These are phyloP conservation scores for Chaetoderma sp. DNA, from an alignment of 2,888 invertebrate genomes.

Conservation along the genomic window DNA sequence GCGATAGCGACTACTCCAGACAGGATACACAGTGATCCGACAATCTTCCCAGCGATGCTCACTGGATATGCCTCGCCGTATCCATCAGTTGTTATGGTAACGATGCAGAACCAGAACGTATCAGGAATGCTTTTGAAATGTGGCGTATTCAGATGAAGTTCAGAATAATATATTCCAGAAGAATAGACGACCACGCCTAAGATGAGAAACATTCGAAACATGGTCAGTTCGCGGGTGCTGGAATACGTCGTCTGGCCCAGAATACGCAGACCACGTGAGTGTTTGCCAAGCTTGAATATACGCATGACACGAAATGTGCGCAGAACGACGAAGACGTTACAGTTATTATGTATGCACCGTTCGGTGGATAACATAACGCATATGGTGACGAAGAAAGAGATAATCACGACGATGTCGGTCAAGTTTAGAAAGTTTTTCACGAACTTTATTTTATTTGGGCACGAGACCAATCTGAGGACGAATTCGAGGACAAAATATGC, in stretches of 20 bases:
- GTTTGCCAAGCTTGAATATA: constrained; percentile 65
- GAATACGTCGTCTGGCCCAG: constrained; percentile 63
- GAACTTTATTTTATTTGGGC: constrained; percentile 60
- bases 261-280: constrained; percentile 65
- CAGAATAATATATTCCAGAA: constrained; percentile 65
- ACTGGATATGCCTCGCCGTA: constrained; percentile 69
- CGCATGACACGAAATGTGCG: constrained; percentile 63
- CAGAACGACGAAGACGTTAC: constrained; percentile 54
- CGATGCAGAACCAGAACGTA: constrained; percentile 68
- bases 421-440: constrained; percentile 60
- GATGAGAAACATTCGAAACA: constrained; percentile 66
- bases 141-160: constrained; percentile 48
- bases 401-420: constrained; percentile 65
- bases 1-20: constrained; percentile 71
- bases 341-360: constrained; percentile 41
- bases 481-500: constrained; percentile 68
- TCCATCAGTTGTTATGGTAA: constrained; percentile 67
- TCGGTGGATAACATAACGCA: constrained; percentile 45
- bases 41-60: constrained; percentile 67
- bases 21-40: constrained; percentile 69
- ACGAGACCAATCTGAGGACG: constrained; percentile 50
- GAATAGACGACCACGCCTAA: constrained; percentile 67
- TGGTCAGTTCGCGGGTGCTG: constrained; percentile 61
- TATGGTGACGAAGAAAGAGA: constrained; percentile 64
- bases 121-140: constrained; percentile 65